Percentiles rank a stretch among this genome's conserved stretches.
phyloP scores from a whole-genome alignment of 2,797 vertebrate genomes.

The Gallinago stenura region DNA sequence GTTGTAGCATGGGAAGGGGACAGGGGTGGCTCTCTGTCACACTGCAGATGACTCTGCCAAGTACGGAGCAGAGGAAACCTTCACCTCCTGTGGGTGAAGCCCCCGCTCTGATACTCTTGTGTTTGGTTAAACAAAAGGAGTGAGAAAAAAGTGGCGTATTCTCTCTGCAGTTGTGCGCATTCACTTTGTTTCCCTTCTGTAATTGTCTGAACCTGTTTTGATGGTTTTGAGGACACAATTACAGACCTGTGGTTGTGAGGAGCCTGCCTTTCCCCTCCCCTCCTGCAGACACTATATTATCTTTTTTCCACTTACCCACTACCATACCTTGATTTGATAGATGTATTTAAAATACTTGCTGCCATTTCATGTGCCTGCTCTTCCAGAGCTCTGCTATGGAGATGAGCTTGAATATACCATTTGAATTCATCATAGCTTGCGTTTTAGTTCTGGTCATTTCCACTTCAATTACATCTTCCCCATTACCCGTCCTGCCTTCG shows the following conservation, averaged over 20 bases:
- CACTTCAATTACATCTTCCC: conserved; percentile 34
- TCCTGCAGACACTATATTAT: background rate
- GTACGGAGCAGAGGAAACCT: background rate
- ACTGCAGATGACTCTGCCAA: background rate
- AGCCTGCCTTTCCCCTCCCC: background rate
- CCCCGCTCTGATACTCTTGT: background rate
- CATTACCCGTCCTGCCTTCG: background rate
- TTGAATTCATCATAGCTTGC: conserved; percentile 8
- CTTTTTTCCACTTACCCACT: background rate
- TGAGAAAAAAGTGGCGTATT: background rate
- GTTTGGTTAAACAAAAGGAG: background rate
- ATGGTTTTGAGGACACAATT: background rate
- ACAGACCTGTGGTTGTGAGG: background rate
- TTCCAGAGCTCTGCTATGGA: conserved; percentile 19
- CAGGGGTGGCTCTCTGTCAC: background rate
- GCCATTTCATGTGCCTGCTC: background rate
- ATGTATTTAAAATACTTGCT: background rate
- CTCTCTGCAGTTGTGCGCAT: background rate
- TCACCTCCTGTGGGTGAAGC: background rate
- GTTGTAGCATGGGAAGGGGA: background rate
- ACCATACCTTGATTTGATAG: background rate
- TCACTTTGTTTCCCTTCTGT: background rate
- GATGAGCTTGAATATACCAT: conserved; percentile 6
- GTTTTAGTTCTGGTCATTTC: conserved; percentile 51
- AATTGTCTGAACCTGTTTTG: background rate